Percentiles rank a stretch among this genome's conserved stretches.
phyloP scores from a whole-genome alignment of 2,797 vertebrate species.

The Tympanoctomys barrerae region DNA sequence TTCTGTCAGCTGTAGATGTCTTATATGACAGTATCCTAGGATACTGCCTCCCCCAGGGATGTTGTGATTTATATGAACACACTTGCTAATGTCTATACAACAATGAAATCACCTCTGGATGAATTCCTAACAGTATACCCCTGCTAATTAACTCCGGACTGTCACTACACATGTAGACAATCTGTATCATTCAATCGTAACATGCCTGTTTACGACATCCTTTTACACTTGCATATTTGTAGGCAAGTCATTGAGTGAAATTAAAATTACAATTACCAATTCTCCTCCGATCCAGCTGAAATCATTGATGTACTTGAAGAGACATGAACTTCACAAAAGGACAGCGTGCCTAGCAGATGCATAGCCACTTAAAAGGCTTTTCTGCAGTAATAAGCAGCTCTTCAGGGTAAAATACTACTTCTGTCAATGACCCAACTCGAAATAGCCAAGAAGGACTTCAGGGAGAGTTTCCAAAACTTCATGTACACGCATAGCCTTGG shows the following conservation, averaged over 20 bases:
- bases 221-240: background rate
- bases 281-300: background rate
- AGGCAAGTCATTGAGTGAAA: too few species aligned
- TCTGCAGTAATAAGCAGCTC: background rate
- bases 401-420: background rate
- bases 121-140: background rate
- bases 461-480: background rate
- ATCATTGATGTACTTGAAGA: background rate
- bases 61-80: background rate
- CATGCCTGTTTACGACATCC: background rate
- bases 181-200: background rate
- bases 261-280: too few species aligned
- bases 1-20: background rate
- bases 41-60: background rate
- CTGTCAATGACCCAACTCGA: background rate
- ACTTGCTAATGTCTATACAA: too few species aligned
- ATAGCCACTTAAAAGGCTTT: background rate
- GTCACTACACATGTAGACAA: fast-evolving
- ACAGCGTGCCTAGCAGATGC: fast-evolving
- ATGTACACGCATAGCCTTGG: background rate
- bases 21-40: too few species aligned
- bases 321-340: background rate
- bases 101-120: background rate
- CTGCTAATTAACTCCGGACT: background rate
- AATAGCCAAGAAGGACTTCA: fast-evolving